A percentile compares a stretch with the other conserved stretches of the same genome.
phyloP scores from a whole-genome alignment of 1,140 invertebrate genomes.

The Drosophila suzukii region DNA sequence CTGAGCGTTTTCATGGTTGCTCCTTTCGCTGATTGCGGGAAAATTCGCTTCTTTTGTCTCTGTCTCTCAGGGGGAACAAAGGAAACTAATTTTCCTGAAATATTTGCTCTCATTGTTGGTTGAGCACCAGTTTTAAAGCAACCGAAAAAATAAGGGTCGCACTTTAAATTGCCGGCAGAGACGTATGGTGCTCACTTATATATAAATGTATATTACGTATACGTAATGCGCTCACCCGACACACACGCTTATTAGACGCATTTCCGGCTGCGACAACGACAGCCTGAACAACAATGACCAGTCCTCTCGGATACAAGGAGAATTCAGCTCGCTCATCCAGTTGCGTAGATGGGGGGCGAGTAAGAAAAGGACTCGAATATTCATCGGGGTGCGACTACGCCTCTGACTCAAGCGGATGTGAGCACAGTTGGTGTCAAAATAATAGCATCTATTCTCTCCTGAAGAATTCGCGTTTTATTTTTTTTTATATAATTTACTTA shows the following conservation, averaged over 20 bases:
- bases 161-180: slow-evolving; percentile 52
- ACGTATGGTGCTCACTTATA: slow-evolving; percentile 35
- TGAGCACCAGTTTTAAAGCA: slow-evolving; percentile 35
- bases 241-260: slow-evolving; percentile 77
- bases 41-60: slow-evolving; percentile 28
- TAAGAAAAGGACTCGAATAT: slow-evolving; percentile 32
- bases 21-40: slow-evolving; percentile 45
- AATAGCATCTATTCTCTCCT: background rate
- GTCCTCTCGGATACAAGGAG: slow-evolving; percentile 9
- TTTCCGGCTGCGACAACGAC: slow-evolving; percentile 49
- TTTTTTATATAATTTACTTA: no score
- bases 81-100: slow-evolving; percentile 57
- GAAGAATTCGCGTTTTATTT: no score
- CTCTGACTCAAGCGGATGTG: slow-evolving; percentile 30
- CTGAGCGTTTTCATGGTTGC: slow-evolving; percentile 32
- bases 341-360: slow-evolving; percentile 3
- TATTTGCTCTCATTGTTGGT: slow-evolving; percentile 53
- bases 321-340: slow-evolving; percentile 5
- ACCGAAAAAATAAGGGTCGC: slow-evolving; percentile 9
- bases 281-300: slow-evolving; percentile 63
- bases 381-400: slow-evolving; percentile 28
- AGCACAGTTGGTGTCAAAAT: background rate
- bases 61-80: slow-evolving; percentile 44
- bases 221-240: slow-evolving; percentile 68
- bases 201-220: slow-evolving; percentile 64